Evolutionary conservation across 1,140 invertebrate species (phyloP).

Genomic region (Aphaenogaster rudis): DNA sequence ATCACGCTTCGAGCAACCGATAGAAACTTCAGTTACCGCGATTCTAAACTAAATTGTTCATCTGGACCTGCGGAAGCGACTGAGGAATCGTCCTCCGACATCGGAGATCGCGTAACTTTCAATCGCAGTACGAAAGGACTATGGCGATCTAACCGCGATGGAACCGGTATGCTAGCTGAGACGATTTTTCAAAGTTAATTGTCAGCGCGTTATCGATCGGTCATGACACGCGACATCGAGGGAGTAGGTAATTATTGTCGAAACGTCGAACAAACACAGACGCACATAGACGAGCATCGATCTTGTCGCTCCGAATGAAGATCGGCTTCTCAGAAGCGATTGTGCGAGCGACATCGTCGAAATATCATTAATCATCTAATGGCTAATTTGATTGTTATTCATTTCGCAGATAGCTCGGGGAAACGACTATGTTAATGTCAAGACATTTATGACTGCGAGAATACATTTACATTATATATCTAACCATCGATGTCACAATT

Average conservation of each 20-base stretch:
- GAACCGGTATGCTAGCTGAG: slow-evolving; percentile 61
- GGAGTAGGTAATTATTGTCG: slow-evolving; percentile 39
- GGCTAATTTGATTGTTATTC: slow-evolving; percentile 51
- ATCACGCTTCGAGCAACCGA: background rate
- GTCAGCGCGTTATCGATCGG: slow-evolving; percentile 67
- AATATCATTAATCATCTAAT: slow-evolving; percentile 27
- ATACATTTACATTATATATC: slow-evolving; percentile 4
- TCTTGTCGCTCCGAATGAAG: background rate
- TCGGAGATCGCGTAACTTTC: background rate
- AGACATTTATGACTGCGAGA: background rate
- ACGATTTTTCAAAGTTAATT: slow-evolving; percentile 65
- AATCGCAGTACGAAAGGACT: background rate
- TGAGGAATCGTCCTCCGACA: background rate
- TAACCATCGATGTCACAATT: background rate
- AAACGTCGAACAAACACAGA: slow-evolving; percentile 1
- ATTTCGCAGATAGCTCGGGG: slow-evolving; percentile 7
- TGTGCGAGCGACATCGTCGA: background rate
- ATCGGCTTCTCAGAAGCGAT: slow-evolving; percentile 38
- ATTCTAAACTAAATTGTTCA: background rate
- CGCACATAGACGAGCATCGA: slow-evolving; percentile 10
- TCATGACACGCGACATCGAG: slow-evolving; percentile 58
- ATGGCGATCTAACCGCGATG: background rate
- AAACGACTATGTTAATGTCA: slow-evolving; percentile 10
- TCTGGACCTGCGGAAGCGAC: background rate
- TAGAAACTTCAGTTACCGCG: background rate